These are phyloP conservation scores for Meloe dianella DNA, from an alignment of 2,888 invertebrate genomes.

Conservation along the genomic window DNA sequence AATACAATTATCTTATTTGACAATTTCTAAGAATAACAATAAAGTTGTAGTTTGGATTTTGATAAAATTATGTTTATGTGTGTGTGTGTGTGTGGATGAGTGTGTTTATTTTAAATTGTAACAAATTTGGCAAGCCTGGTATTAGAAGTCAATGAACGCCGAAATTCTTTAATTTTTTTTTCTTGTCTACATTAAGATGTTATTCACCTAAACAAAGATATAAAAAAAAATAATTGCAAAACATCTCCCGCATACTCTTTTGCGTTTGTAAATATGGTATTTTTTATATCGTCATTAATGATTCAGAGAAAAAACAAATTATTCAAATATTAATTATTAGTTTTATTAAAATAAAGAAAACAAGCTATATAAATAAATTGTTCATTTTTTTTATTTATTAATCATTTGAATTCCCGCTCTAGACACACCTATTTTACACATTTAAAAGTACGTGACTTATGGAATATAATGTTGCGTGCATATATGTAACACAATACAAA, in stretches of 20 bases:
- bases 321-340: too few relatives aligned
- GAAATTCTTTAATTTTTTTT: background rate
- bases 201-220: background rate
- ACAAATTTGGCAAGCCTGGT: constrained; percentile 4
- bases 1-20: background rate
- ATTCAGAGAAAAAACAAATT: too few relatives aligned
- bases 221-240: background rate
- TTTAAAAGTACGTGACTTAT: too few relatives aligned
- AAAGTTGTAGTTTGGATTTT: too few relatives aligned
- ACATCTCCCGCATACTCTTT: background rate
- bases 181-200: background rate
- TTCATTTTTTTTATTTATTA: too few relatives aligned
- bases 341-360: too few relatives aligned
- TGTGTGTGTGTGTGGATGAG: background rate
- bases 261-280: background rate
- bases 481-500: too few relatives aligned
- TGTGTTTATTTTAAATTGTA: background rate
- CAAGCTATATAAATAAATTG: too few relatives aligned
- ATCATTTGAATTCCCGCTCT: too few relatives aligned
- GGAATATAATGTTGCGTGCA: too few relatives aligned
- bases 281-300: background rate
- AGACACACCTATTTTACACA: too few relatives aligned
- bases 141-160: constrained; percentile 5
- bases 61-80: background rate
- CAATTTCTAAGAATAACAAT: background rate